phyloP scores from a whole-genome alignment of 2,113 vertebrate genomes.

The Tor tambroides region DNA sequence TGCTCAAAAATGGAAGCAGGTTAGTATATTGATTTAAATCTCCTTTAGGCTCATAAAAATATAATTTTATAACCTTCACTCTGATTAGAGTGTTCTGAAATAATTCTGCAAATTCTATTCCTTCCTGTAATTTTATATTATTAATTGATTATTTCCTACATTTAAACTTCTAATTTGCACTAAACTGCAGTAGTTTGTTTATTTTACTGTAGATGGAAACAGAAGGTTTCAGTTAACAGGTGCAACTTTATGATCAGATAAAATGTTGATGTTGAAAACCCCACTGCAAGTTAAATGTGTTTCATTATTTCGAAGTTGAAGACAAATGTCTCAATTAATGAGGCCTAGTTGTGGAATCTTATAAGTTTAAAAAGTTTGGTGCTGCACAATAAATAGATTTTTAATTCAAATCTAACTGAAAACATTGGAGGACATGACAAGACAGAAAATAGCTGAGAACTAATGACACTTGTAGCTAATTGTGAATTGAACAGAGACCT shows the following conservation, averaged over 20 bases:
- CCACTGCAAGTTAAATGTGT: not conserved
- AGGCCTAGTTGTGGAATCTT: not conserved
- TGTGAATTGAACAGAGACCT: not conserved
- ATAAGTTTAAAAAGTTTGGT: not conserved
- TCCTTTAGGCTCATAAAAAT: not conserved
- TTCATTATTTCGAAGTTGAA: not conserved
- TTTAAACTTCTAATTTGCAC: not conserved
- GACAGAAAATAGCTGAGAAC: not conserved
- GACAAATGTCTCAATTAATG: not conserved
- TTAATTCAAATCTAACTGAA: not conserved
- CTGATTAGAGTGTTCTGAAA: not conserved
- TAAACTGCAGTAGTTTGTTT: not conserved
- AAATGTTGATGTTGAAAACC: conserved; percentile 40
- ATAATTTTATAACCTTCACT: not conserved
- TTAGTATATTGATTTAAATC: not conserved
- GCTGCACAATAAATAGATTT: not conserved
- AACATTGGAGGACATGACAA: not conserved
- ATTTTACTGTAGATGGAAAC: conserved; percentile 1
- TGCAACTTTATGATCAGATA: conserved; percentile 49
- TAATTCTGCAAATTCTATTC: not conserved
- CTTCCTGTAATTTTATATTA: not conserved
- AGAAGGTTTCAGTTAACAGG: conserved; percentile 31
- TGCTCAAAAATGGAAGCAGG: not conserved
- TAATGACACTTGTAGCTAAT: not conserved
- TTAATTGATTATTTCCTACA: not conserved